Evolutionary conservation across 2,113 vertebrate genomes (phyloP).

Genomic region (Ahaetulla prasina): DNA sequence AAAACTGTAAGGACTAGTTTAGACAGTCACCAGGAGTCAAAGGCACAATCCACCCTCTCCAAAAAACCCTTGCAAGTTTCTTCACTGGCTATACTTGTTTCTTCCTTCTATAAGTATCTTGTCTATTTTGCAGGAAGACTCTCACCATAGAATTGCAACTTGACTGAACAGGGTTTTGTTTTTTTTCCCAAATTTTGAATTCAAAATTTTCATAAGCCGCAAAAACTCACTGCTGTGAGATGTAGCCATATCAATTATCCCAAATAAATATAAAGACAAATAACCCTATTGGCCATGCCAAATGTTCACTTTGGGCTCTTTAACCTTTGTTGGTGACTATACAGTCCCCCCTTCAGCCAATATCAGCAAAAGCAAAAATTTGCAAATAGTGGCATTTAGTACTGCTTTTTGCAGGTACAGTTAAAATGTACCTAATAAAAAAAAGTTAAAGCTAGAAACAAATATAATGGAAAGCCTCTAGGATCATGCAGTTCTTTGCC

Average conservation of each 20-base stretch:
- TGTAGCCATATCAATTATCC: neutral
- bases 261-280: neutral
- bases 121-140: neutral
- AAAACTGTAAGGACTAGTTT: neutral
- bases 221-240: neutral
- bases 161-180: no score
- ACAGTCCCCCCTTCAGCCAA: neutral
- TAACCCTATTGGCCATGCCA: neutral
- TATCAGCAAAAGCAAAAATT: slow-evolving; percentile 1
- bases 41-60: neutral
- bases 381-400: neutral
- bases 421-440: neutral
- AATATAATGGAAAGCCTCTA: neutral
- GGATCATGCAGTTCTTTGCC: neutral
- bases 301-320: neutral
- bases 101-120: neutral
- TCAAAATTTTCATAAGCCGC: neutral
- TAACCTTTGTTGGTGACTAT: neutral
- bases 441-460: neutral
- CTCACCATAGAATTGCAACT: neutral
- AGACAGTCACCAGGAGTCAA: neutral
- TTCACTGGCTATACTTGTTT: neutral
- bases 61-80: neutral
- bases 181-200: neutral
- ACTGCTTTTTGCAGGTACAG: neutral